These are phyloP conservation scores for Laticauda laticaudata DNA, from an alignment of 2,113 vertebrate genomes.

Conservation along the genomic window DNA sequence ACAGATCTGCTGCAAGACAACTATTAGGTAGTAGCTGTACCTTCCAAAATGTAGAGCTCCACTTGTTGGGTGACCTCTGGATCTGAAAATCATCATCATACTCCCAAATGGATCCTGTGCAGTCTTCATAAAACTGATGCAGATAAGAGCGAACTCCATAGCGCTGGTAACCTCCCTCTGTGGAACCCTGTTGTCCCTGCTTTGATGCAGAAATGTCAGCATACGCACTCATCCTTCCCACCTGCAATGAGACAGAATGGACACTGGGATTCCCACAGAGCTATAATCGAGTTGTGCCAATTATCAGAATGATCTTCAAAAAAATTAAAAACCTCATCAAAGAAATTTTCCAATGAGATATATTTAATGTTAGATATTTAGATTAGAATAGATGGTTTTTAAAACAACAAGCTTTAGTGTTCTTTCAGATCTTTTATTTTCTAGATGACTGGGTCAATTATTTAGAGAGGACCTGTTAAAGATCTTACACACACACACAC, in stretches of 20 bases:
- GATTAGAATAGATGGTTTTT: neutral
- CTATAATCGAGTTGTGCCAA: neutral
- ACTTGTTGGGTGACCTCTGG: slow-evolving; percentile 94
- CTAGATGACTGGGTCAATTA: neutral
- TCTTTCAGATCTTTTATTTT: neutral
- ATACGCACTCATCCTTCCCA: slow-evolving; percentile 91
- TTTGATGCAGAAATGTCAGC: slow-evolving; percentile 84
- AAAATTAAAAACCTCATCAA: neutral
- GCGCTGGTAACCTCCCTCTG: slow-evolving; percentile 77
- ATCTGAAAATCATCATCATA: slow-evolving; percentile 98
- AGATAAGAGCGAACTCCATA: slow-evolving; percentile 98
- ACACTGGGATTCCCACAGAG: neutral
- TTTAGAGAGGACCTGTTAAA: neutral
- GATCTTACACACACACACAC: neutral
- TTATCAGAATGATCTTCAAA: neutral
- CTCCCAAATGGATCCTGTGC: slow-evolving; percentile 98
- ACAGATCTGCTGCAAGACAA: neutral
- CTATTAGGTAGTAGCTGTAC: slow-evolving; percentile 60
- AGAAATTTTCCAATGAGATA: neutral
- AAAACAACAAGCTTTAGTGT: neutral
- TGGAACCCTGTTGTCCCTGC: slow-evolving; percentile 73
- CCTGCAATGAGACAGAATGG: slow-evolving; percentile 67
- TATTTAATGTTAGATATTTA: neutral
- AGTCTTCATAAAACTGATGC: slow-evolving; percentile 99
- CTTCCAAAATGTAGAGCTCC: slow-evolving; percentile 98